Percentiles rank a stretch among this genome's conserved stretches.
Evolutionary conservation across 92 coral and sea anemone genomes (phyloP).

Genomic region (Palythoa grandiflora): DNA sequence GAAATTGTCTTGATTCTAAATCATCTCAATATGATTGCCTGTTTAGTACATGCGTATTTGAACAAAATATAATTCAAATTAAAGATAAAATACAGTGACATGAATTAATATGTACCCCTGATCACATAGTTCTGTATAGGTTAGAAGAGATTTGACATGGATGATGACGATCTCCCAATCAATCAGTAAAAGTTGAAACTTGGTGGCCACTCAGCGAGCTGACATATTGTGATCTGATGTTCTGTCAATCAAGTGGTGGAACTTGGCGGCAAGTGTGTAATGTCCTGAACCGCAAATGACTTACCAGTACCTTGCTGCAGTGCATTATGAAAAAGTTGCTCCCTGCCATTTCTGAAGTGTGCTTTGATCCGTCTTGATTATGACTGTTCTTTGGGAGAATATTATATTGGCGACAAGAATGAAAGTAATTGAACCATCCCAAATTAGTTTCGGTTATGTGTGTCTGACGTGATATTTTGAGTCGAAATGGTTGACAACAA

Average conservation of each 20-base stretch:
- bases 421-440: neutral
- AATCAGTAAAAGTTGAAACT: no score
- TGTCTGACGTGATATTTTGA: slow-evolving; percentile 4
- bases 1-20: slow-evolving; percentile 7
- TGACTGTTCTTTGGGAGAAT: neutral
- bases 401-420: slow-evolving; percentile 14
- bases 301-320: no score
- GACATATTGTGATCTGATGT: no score
- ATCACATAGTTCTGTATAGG: neutral
- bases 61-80: slow-evolving; percentile 10
- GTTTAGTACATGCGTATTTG: neutral
- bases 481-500: slow-evolving; percentile 11
- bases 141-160: slow-evolving; percentile 7
- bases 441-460: neutral
- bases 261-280: no score
- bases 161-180: neutral
- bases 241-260: no score
- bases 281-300: no score
- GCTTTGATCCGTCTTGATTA: no score
- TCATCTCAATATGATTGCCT: slow-evolving; percentile 13
- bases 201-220: no score
- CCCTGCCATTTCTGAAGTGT: no score
- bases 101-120: neutral
- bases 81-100: slow-evolving; percentile 21
- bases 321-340: no score